A percentile compares a stretch with the other conserved stretches of the same genome.
phyloP scores from a whole-genome alignment of 1,140 invertebrate species.

The Agrilus planipennis region DNA sequence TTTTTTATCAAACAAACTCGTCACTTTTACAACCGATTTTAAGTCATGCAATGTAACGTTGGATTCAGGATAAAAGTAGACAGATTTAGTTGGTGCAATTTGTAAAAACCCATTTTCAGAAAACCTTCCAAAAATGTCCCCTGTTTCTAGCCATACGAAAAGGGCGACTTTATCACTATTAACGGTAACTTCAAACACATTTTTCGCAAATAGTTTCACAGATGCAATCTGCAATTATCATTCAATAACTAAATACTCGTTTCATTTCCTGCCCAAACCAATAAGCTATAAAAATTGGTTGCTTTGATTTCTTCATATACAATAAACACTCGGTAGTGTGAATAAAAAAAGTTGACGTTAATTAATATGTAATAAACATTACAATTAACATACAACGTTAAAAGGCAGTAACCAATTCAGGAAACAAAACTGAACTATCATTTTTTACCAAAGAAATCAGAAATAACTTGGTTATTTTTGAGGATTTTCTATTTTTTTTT shows the following conservation, averaged over 20 bases:
- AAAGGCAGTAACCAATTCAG: too few relatives aligned
- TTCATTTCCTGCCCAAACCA: background rate
- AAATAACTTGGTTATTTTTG: too few relatives aligned
- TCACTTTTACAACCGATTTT: background rate
- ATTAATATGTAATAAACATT: too few relatives aligned
- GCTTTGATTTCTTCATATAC: slow-evolving; percentile 1
- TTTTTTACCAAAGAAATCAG: too few relatives aligned
- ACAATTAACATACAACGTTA: too few relatives aligned
- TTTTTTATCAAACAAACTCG: background rate
- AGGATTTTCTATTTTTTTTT: too few relatives aligned
- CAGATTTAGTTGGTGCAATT: slow-evolving; percentile 20
- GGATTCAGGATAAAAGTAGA: slow-evolving; percentile 16
- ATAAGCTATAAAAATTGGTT: background rate
- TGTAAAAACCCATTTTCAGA: slow-evolving; percentile 35
- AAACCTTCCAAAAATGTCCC: slow-evolving; percentile 24
- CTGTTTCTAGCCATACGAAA: slow-evolving; percentile 29
- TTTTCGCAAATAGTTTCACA: slow-evolving; percentile 1
- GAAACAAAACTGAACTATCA: too few relatives aligned
- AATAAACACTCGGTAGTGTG: background rate
- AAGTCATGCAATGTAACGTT: background rate
- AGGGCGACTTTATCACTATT: slow-evolving; percentile 29
- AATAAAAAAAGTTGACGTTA: too few relatives aligned
- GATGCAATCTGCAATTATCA: slow-evolving; percentile 7
- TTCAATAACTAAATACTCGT: background rate
- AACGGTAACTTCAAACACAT: slow-evolving; percentile 25